Conservation (phyloP, 2,888 invertebrate genomes). For the Silvanus unidentatus region DNA sequence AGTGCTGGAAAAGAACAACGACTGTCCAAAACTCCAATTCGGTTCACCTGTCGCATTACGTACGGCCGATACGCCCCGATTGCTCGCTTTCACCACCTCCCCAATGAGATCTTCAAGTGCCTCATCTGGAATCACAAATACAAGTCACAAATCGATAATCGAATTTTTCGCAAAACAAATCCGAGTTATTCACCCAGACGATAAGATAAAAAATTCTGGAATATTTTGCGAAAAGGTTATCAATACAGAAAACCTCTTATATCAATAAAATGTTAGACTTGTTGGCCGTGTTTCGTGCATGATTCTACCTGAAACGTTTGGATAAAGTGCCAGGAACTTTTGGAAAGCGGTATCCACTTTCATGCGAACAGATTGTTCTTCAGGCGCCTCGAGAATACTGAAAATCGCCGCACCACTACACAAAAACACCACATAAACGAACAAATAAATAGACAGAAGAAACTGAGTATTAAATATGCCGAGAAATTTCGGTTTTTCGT, state of each 20-base stretch:
- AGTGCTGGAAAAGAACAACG: slow-evolving; percentile 81
- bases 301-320: slow-evolving; percentile 55
- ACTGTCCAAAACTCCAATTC: slow-evolving; percentile 88
- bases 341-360: slow-evolving; percentile 51
- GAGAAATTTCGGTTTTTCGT: slow-evolving; percentile 32
- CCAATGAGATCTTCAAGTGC: slow-evolving; percentile 67
- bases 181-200: not conserved
- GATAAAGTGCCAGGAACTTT: slow-evolving; percentile 54
- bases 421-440: slow-evolving; percentile 59
- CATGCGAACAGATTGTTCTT: slow-evolving; percentile 53
- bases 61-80: slow-evolving; percentile 70
- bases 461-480: slow-evolving; percentile 53
- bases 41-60: slow-evolving; percentile 72
- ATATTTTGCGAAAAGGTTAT: not conserved
- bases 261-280: too few species aligned
- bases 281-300: too few species aligned
- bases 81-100: slow-evolving; percentile 67
- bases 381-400: slow-evolving; percentile 59
- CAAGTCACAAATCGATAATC: not conserved
- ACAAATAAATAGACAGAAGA: slow-evolving; percentile 51
- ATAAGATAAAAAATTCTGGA: not conserved
- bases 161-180: not conserved
- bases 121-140: slow-evolving; percentile 54
- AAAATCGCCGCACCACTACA: slow-evolving; percentile 63
- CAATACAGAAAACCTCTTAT: too few species aligned